Conservation (phyloP, 2,888 invertebrate species). For the Thumatha senex region DNA sequence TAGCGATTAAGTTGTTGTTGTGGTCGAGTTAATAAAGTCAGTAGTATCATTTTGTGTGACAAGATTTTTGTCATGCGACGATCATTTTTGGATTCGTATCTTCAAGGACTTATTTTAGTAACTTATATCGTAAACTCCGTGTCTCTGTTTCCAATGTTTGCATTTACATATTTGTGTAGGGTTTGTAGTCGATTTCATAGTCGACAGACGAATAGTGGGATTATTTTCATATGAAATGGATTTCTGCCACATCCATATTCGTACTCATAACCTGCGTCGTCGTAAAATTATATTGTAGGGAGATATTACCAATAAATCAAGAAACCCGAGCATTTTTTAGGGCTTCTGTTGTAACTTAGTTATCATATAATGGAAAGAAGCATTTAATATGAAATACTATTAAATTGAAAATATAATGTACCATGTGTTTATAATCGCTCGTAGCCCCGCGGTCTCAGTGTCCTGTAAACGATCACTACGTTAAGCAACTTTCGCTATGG, state of each 20-base stretch:
- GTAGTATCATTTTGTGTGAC: constrained; percentile 35
- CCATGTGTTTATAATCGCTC: too few relatives aligned
- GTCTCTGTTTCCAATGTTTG: constrained; percentile 51
- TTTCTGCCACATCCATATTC: constrained; percentile 26
- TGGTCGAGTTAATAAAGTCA: constrained; percentile 57
- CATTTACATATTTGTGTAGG: constrained; percentile 52
- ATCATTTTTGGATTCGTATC: constrained; percentile 25
- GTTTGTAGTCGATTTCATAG: constrained; percentile 47
- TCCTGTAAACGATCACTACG: too few relatives aligned
- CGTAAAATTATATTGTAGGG: constrained; percentile 23
- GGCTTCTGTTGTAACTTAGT: too few relatives aligned
- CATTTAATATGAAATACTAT: too few relatives aligned
- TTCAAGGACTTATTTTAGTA: constrained; percentile 20
- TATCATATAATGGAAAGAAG: too few relatives aligned
- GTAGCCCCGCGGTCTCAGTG: too few relatives aligned
- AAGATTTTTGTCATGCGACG: constrained; percentile 29
- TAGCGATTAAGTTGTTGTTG: constrained; percentile 71
- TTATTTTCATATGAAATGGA: constrained; percentile 50
- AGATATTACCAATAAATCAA: constrained; percentile 20
- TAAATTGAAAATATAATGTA: too few relatives aligned
- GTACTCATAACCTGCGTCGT: constrained; percentile 17
- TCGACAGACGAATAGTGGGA: constrained; percentile 48
- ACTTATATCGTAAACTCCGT: constrained; percentile 39
- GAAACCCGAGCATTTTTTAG: too few relatives aligned
- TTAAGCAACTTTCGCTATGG: too few relatives aligned